phyloP scores from a whole-genome alignment of 2,797 vertebrate genomes.

The Chrysocyon brachyurus region DNA sequence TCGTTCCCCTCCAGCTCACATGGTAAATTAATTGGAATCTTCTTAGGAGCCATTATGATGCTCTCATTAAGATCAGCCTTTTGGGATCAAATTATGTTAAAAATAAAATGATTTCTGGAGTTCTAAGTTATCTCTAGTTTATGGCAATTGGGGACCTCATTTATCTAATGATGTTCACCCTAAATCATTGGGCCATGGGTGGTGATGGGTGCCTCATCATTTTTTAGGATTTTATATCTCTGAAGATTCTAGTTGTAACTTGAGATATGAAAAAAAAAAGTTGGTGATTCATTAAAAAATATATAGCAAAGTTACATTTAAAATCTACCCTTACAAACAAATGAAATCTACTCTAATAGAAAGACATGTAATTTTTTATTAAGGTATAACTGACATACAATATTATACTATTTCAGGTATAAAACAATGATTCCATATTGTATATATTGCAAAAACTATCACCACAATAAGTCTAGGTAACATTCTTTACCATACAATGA shows the following conservation, averaged over 20 bases:
- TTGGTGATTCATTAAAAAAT: slow-evolving; percentile 56
- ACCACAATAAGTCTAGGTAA: background rate
- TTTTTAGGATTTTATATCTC: slow-evolving; percentile 48
- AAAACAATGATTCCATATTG: background rate
- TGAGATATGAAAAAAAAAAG: slow-evolving; percentile 25
- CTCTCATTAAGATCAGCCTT: slow-evolving; percentile 75
- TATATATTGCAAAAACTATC: background rate
- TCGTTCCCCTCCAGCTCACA: slow-evolving; percentile 45
- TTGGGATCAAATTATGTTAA: slow-evolving; percentile 74
- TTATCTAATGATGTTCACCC: slow-evolving; percentile 64
- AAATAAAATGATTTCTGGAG: slow-evolving; percentile 76
- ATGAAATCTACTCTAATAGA: background rate
- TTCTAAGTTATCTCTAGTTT: slow-evolving; percentile 72
- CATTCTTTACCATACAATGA: background rate
- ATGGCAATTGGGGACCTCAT: slow-evolving; percentile 60
- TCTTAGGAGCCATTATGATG: slow-evolving; percentile 66
- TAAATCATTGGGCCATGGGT: slow-evolving; percentile 22
- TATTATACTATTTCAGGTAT: background rate
- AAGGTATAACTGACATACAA: background rate
- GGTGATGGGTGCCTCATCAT: background rate
- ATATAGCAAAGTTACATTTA: slow-evolving; percentile 6
- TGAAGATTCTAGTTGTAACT: slow-evolving; percentile 38
- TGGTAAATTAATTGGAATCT: slow-evolving; percentile 70
- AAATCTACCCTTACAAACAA: background rate
- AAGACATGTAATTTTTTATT: background rate